Base-by-base conservation (phyloP, 2,888 invertebrate genomes). In the Branchipolynoe longqiensis region DNA sequence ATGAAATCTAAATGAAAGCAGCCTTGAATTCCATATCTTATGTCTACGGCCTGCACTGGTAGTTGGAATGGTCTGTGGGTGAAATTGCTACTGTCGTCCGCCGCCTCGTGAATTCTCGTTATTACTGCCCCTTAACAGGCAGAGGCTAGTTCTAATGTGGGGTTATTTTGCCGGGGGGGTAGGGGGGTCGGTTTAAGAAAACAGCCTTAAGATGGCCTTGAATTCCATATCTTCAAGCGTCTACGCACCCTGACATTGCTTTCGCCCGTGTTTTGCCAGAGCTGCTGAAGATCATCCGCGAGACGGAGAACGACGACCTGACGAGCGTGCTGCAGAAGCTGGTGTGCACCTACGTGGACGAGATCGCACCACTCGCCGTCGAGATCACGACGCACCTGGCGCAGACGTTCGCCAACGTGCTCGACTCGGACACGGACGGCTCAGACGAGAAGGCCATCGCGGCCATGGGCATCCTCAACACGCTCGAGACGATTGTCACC, bases 281-380 rank as follows among this genome's bases (percentile, higher is more conserved):
- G 94, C 94, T 99, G 84, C 94, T 99, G 83, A 96, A 96, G 88
- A 96, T 99, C 64, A 97, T 99, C 84, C 95, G 98, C 31, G 97
- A 98, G 94, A 99, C 99, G 0, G 98, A 99, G 94, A 99, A 98
- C 93, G 99, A 99, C 93, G 99, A 99, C 94, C 95, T 99, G 88
- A 98, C 98, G 0, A 97, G 96, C 91, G 99, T 99, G 0, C 96
- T 99, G 95, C 99, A 99, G 93, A 98, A 94, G 85, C 88, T 95
- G 25, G 98, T 99, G 25, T 97, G 97, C 91, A 95, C 97, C 54
- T 99, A 97, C 93, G 96, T 97, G 0, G 96, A 97, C 89, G 97
- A 98, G 92, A 94, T 99, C 87, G 95, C 96, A 92, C 97, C 98
- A 0, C 97, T 99, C 92, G 98, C 99, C 14, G 97, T 97, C 62